Evolutionary conservation across 2,888 invertebrate species (phyloP), one percentile per base, ranked within the genome.

Genomic region (Amblyteles armatorius): DNA sequence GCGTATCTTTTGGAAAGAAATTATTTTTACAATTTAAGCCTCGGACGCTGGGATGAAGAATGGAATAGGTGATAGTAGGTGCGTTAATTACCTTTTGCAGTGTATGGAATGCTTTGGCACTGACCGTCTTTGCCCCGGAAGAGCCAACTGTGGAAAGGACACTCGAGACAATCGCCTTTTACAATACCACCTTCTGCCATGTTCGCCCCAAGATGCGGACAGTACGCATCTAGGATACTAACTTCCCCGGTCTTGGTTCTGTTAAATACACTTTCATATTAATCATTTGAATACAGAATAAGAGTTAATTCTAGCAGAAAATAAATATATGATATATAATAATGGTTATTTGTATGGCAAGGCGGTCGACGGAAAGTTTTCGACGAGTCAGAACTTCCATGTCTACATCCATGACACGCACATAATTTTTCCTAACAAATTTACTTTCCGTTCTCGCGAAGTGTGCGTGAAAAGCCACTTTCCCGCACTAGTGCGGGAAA

Each of bases 121-220:
- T 94, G 94, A 0, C 98, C 98, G 85, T 96, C 96, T n/a, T 94
- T 93, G 0, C 96, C 97, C 4, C 95, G 95, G 91, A 98, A 98
- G 76, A 95, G 94, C 98, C 98, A 98, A 77, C 96, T 96, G 90
- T 98, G 98, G 94, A 98, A 98, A 0, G 98, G 98, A 90, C 98
- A 98, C 90, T 97, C 96, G 9, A 98, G 95, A 89, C 97, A 97
- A 90, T 97, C 96, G 0, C 96, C 97, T 50, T 94, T 93, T 0
- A 98, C 97, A 0, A 95, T 95, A 0, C 98, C 98, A 0, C 98
- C 98, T 0, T 97, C 95, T 0, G 96, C 98, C 90, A 98, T 94
- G 92, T 98, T 97, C 0, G 98, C 98, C 0, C 98, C 98, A 88
- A 98, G 94, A 92, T 98, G 98, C 0, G 98, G 98, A 89, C 98